These are phyloP conservation scores for Leptobrachium leishanense DNA, from an alignment of 2,113 vertebrate species.

Conservation along the genomic window DNA sequence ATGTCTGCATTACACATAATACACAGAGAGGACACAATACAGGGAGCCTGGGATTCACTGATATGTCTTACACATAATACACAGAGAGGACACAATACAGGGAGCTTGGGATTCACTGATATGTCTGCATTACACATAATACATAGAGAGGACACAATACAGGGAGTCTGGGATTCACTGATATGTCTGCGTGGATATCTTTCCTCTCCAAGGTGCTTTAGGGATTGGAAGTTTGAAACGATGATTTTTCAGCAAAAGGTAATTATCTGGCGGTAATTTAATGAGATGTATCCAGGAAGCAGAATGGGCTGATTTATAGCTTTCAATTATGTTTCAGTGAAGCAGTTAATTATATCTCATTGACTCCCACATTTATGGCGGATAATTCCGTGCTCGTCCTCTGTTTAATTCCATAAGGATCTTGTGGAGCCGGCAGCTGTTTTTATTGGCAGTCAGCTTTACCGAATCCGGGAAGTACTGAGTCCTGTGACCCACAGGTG, in stretches of 20 bases:
- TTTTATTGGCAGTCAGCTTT: background rate
- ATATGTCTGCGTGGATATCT: too few relatives aligned
- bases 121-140: too few relatives aligned
- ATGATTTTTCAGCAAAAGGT: slow-evolving; percentile 3
- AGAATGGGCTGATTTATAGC: slow-evolving; percentile 32
- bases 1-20: too few relatives aligned
- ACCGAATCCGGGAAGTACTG: too few relatives aligned
- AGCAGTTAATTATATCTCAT: slow-evolving; percentile 41
- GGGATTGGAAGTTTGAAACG: slow-evolving; percentile 6
- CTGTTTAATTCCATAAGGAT: slow-evolving; percentile 25
- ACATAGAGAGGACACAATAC: too few relatives aligned
- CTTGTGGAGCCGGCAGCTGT: background rate
- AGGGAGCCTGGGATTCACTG: too few relatives aligned
- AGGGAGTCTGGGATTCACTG: too few relatives aligned
- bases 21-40: too few relatives aligned
- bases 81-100: too few relatives aligned
- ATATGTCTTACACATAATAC: too few relatives aligned
- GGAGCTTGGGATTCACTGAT: too few relatives aligned
- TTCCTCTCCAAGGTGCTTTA: background rate
- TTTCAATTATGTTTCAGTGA: slow-evolving; percentile 35
- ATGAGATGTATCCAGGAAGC: slow-evolving; percentile 36
- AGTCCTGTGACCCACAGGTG: background rate
- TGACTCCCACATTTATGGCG: slow-evolving; percentile 28
- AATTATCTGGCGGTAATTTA: slow-evolving; percentile 32
- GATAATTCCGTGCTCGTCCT: slow-evolving; percentile 8